Conservation (phyloP, 1,140 invertebrate genomes). For the Drosophila repletoides region DNA sequence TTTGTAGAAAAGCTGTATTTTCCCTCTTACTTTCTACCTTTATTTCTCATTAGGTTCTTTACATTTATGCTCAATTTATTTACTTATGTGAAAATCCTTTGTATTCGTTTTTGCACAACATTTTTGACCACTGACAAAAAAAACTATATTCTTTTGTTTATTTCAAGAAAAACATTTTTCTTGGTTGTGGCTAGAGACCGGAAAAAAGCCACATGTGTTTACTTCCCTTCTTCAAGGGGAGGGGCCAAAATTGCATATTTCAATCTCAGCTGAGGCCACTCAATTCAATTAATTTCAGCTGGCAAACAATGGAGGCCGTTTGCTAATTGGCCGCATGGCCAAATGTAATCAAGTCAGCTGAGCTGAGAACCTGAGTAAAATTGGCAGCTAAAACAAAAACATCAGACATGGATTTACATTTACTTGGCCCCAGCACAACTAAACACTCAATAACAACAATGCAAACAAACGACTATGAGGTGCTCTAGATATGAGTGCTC, state of each 20-base stretch:
- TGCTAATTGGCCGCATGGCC: slow-evolving; percentile 64
- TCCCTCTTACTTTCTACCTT: too few species aligned
- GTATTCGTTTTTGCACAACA: too few species aligned
- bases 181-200: not conserved
- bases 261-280: slow-evolving; percentile 67
- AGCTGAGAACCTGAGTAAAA: not conserved
- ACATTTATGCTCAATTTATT: too few species aligned
- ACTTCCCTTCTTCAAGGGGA: not conserved
- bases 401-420: slow-evolving; percentile 48
- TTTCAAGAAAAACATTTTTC: not conserved
- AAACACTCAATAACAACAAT: slow-evolving; percentile 33
- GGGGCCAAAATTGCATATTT: slow-evolving; percentile 30
- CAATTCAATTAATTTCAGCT: slow-evolving; percentile 76
- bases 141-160: not conserved
- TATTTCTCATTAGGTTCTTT: too few species aligned
- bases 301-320: slow-evolving; percentile 62
- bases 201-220: not conserved
- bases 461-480: not conserved
- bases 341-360: slow-evolving; percentile 60
- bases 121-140: too few species aligned
- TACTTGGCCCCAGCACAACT: slow-evolving; percentile 24
- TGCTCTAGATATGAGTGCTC: too few species aligned
- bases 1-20: too few species aligned
- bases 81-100: too few species aligned
- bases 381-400: slow-evolving; percentile 47